These are phyloP conservation scores for Carassius gibelio DNA, from an alignment of 2,113 vertebrate species.

Conservation along the genomic window DNA sequence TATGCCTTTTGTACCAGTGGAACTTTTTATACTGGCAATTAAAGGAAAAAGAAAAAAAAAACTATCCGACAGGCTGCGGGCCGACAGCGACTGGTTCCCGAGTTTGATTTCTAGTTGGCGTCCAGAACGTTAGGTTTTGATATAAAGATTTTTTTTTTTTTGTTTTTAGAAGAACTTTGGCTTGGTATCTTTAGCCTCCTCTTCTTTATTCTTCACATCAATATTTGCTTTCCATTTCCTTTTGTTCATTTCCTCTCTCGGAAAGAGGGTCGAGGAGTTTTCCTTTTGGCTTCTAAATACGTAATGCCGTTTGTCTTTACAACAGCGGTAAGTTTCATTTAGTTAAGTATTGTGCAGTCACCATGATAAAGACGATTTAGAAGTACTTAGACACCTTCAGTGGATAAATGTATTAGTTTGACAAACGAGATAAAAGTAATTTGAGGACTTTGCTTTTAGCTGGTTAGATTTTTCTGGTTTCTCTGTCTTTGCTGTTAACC, in stretches of 20 bases:
- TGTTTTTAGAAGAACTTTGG: constrained; percentile 89
- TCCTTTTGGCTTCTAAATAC: constrained; percentile 89
- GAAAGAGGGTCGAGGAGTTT: constrained; percentile 69
- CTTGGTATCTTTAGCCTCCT: constrained; percentile 85
- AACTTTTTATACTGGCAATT: constrained; percentile 99
- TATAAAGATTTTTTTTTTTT: constrained; percentile 79
- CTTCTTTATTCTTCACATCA: constrained; percentile 68
- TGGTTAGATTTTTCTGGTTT: constrained; percentile 98
- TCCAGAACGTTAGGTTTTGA: constrained; percentile 90
- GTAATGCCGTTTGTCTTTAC: constrained; percentile 91
- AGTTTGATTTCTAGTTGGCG: constrained; percentile 92
- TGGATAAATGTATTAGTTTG: constrained; percentile 99
- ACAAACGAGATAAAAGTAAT: constrained; percentile 83
- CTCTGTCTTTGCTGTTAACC: constrained; percentile 99
- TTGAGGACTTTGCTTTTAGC: constrained; percentile 96
- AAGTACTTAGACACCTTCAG: constrained; percentile 98
- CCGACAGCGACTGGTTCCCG: constrained; percentile 88
- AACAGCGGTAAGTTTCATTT: constrained; percentile 98
- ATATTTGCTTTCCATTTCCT: constrained; percentile 60
- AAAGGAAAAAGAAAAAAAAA: constrained; percentile 85
- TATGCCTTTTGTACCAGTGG: constrained; percentile 99
- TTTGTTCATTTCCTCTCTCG: constrained; percentile 49
- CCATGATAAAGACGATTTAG: constrained; percentile 97
- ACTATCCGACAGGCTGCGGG: constrained; percentile 82
- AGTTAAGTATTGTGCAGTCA: constrained; percentile 96